phyloP scores from a whole-genome alignment of 2,113 vertebrate genomes.

The Callithrix jacchus region DNA sequence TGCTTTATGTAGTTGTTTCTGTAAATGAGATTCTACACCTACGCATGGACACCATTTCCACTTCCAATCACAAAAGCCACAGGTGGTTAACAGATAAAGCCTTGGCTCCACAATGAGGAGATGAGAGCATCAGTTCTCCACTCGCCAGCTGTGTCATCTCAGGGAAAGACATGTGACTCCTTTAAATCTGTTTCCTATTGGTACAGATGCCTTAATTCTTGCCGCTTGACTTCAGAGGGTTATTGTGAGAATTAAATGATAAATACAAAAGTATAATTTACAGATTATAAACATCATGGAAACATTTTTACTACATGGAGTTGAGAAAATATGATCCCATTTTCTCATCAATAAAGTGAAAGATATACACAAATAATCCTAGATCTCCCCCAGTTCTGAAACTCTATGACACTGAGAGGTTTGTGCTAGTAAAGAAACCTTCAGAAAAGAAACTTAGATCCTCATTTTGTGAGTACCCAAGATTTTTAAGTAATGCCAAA shows the following conservation, averaged over 20 bases:
- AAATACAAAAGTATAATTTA: not conserved
- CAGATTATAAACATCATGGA: not conserved
- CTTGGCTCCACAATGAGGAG: not conserved
- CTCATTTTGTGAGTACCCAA: not conserved
- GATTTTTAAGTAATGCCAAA: not conserved
- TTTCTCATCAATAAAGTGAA: not conserved
- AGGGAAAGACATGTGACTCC: not conserved
- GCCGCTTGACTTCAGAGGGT: not conserved
- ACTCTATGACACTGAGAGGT: not conserved
- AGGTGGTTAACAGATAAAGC: not conserved
- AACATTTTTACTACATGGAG: not conserved
- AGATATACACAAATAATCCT: not conserved
- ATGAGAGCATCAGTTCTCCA: not conserved
- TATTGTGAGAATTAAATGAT: not conserved
- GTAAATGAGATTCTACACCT: not conserved
- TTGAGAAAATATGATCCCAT: not conserved
- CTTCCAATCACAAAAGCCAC: not conserved
- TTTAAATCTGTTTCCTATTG: not conserved
- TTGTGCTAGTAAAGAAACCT: not conserved
- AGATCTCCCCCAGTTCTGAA: not conserved
- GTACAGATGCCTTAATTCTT: not conserved
- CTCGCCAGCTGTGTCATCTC: not conserved
- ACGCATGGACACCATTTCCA: not conserved
- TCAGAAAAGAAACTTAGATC: not conserved
- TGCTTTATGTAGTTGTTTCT: not conserved